phyloP scores from a whole-genome alignment of 2,797 vertebrate genomes.

The Lophotriccus pileatus region DNA sequence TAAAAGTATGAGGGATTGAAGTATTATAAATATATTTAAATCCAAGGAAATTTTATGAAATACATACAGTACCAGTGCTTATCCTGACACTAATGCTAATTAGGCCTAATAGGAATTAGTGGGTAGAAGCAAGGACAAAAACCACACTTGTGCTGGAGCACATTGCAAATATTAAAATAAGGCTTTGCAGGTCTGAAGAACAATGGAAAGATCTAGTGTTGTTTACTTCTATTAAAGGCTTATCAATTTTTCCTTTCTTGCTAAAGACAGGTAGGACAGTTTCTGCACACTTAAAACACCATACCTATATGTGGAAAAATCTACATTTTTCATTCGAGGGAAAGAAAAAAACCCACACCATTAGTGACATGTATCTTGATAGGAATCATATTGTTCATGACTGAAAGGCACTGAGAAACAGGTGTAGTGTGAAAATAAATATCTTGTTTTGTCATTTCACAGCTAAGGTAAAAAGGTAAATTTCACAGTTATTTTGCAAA shows the following conservation, averaged over 20 bases:
- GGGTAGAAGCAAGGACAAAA: background rate
- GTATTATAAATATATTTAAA: background rate
- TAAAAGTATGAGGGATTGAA: fast-evolving
- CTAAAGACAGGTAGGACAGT: background rate
- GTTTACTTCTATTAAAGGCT: background rate
- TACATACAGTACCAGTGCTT: background rate
- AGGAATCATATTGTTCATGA: background rate
- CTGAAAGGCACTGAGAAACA: background rate
- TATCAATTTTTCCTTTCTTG: background rate
- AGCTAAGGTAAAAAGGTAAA: background rate
- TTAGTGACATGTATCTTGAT: background rate
- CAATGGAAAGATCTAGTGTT: background rate
- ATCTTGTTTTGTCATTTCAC: background rate
- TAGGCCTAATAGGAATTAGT: background rate
- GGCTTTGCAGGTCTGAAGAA: background rate
- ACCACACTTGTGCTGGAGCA: background rate
- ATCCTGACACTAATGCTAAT: background rate
- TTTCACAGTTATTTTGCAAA: background rate
- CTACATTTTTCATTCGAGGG: background rate
- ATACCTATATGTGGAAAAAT: background rate
- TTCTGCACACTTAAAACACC: background rate
- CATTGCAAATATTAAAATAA: background rate
- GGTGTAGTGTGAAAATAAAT: background rate
- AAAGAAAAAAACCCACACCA: background rate
- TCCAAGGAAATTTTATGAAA: background rate